phyloP scores from a whole-genome alignment of 2,113 vertebrate genomes.

The Athene cunicularia region DNA sequence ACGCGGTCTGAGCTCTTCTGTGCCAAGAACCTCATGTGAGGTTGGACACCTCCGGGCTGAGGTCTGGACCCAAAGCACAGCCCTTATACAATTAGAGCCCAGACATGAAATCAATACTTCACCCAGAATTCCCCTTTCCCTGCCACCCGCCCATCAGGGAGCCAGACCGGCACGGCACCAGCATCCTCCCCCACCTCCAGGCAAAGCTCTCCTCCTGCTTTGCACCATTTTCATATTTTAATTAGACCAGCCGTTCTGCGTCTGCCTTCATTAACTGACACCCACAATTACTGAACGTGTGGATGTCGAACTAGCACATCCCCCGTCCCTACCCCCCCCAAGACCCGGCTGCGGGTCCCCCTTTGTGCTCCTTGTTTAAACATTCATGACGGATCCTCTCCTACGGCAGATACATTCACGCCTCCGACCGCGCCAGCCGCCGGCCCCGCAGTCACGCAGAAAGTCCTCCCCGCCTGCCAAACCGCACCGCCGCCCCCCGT shows the following conservation, averaged over 20 bases:
- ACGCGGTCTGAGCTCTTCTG: rapidly evolving
- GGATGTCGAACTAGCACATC: background rate
- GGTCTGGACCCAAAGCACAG: no score
- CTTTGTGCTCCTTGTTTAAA: background rate
- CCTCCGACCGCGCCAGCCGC: background rate
- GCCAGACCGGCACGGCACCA: background rate
- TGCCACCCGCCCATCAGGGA: rapidly evolving
- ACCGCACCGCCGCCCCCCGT: background rate
- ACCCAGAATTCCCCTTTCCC: rapidly evolving
- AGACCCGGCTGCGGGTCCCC: background rate
- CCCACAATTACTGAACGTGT: background rate
- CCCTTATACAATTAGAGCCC: rapidly evolving
- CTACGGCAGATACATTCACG: background rate
- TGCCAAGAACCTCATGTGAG: rapidly evolving
- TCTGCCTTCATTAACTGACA: slow-evolving; percentile 25
- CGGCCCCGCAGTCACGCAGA: background rate
- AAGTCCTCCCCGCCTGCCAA: background rate
- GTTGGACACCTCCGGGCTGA: background rate
- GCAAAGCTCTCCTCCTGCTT: background rate
- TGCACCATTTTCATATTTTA: background rate
- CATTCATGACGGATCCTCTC: background rate
- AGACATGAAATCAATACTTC: rapidly evolving
- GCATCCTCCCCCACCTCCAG: background rate
- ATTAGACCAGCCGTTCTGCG: background rate
- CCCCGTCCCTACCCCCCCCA: background rate